Conservation (phyloP, 2,113 vertebrate genomes). For the Phaetusa simplex region DNA sequence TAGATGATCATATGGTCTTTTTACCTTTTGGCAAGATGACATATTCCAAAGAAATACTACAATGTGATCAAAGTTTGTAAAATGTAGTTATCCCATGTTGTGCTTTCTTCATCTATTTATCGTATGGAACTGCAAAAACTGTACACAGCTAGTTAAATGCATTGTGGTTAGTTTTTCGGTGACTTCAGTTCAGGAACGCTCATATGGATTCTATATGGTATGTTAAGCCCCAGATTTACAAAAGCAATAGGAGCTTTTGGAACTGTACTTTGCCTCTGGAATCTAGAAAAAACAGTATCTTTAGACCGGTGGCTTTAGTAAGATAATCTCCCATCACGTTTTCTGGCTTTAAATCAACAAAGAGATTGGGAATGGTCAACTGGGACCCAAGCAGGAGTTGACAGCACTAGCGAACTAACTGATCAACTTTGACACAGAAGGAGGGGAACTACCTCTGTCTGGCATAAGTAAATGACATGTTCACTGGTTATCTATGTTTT, state of each 20-base stretch:
- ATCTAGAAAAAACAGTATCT: not conserved
- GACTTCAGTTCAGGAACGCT: not conserved
- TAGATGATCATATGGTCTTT: conserved; percentile 62
- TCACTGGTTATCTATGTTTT: not conserved
- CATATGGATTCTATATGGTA: not conserved
- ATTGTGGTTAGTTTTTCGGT: not conserved
- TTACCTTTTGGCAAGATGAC: conserved; percentile 62
- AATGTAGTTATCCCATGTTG: not conserved
- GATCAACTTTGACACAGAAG: fast-evolving
- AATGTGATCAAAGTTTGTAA: conserved; percentile 34
- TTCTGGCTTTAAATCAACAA: not conserved
- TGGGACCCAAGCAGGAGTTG: not conserved
- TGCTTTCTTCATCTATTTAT: not conserved
- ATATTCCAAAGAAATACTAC: conserved; percentile 29
- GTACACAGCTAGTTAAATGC: not conserved
- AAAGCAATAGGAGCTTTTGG: not conserved
- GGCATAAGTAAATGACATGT: not conserved
- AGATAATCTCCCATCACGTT: not conserved
- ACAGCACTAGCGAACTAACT: not conserved
- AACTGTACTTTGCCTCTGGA: not conserved
- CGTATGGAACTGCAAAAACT: not conserved
- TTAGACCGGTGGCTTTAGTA: not conserved
- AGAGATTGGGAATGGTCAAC: not conserved
- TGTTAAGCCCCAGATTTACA: not conserved
- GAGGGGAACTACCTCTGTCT: not conserved